Evolutionary conservation across 2,888 invertebrate genomes (phyloP).

Genomic region (Troides helena): DNA sequence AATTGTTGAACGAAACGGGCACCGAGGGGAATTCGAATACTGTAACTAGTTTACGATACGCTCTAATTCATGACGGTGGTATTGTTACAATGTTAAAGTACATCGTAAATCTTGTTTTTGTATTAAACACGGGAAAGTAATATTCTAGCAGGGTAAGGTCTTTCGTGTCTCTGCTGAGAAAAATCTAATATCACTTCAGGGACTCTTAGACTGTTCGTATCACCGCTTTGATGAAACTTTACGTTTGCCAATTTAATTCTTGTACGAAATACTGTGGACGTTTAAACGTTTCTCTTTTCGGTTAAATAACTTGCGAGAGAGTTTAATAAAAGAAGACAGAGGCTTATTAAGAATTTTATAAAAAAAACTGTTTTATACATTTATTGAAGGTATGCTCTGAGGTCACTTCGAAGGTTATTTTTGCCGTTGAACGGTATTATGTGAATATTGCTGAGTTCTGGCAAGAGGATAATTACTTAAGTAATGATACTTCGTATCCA

Average conservation of each 20-base stretch:
- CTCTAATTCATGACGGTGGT: constrained; percentile 17
- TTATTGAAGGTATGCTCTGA: background rate
- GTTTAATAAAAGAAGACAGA: background rate
- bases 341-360: background rate
- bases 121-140: constrained; percentile 12
- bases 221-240: constrained; percentile 23
- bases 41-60: constrained; percentile 18
- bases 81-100: constrained; percentile 12
- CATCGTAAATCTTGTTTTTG: constrained; percentile 1
- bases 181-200: constrained; percentile 19
- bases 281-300: background rate
- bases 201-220: constrained; percentile 15
- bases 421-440: too few relatives aligned
- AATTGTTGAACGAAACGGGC: background rate
- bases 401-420: too few relatives aligned
- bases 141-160: constrained; percentile 2
- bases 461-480: too few relatives aligned
- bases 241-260: constrained; percentile 19
- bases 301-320: background rate
- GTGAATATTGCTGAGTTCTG: too few relatives aligned
- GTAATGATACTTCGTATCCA: too few relatives aligned
- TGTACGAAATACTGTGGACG: background rate
- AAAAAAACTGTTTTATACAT: background rate
- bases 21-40: background rate
- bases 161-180: constrained; percentile 1